Percentiles rank a stretch among this genome's conserved stretches.
Evolutionary conservation across 2,888 invertebrate species (phyloP).

Genomic region (Heliconius charithonia): DNA sequence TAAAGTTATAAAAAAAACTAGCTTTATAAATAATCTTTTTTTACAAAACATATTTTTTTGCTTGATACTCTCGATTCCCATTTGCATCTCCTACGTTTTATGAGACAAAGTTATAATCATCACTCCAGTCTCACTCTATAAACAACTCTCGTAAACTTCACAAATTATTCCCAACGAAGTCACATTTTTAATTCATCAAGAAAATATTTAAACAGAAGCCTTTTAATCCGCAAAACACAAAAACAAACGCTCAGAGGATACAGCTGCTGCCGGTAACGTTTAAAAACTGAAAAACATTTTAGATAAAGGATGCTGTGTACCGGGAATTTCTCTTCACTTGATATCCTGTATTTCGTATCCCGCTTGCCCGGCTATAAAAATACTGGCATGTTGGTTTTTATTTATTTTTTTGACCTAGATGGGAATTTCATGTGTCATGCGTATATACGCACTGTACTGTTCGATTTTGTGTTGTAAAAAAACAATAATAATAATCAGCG

Average conservation of each 20-base stretch:
- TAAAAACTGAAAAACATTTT: conserved; percentile 31
- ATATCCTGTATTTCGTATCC: conserved; percentile 36
- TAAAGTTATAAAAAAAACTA: too few species aligned
- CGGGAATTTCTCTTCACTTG: conserved; percentile 39
- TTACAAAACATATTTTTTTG: too few species aligned
- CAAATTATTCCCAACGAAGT: neutral
- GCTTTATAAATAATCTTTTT: too few species aligned
- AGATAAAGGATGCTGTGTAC: conserved; percentile 40
- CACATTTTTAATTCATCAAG: neutral
- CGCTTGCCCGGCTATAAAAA: conserved; percentile 4
- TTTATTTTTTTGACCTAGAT: neutral
- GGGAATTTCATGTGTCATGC: neutral
- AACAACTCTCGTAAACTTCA: neutral
- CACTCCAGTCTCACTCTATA: too few species aligned
- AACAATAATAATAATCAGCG: neutral
- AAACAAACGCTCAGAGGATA: conserved; percentile 33
- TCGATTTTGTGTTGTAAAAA: neutral
- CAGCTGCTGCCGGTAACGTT: conserved; percentile 28
- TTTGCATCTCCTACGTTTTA: too few species aligned
- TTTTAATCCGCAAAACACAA: conserved; percentile 10
- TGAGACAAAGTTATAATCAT: too few species aligned
- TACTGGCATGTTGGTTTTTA: conserved; percentile 7
- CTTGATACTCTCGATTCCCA: too few species aligned
- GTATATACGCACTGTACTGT: neutral
- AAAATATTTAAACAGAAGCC: conserved; percentile 25